Base-by-base conservation (phyloP, 2,888 invertebrate species). In the Phyto melanocephala region DNA sequence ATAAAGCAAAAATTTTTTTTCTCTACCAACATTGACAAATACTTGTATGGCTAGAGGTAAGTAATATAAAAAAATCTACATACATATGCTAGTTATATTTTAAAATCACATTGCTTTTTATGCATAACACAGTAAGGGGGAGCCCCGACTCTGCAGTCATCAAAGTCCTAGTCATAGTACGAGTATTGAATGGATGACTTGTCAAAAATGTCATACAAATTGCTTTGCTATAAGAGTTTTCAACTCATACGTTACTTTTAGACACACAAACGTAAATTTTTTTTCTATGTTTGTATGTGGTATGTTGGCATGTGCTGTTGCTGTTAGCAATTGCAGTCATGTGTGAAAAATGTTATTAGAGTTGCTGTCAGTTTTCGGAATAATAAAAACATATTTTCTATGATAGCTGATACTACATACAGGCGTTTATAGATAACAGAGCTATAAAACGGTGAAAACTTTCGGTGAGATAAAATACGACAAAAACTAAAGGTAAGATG, bases 201-300 rank as follows among this genome's bases (percentile, higher is more conserved):
- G 85, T 86, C 86, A 85, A 84, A 86, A 84, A 85, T 84, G 84
- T 86, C 86, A 85, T 81, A 82, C 78, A 86, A 86, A 84, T 83
- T 85, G 70, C 76, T 80, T 65, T 78, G 75, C 71, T 56, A 62
- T 40, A 75, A 75, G 75, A 78, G 78, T 33, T 74, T 67, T 62
- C 62, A 45, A 56, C 74, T 37, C 58, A 76, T 75, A 54, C 65
- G 20, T 63, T 72, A 58, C 45, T 67, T 50, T 70, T 33, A 13
- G 60, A 33, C 47, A 47, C 13, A 58, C 10, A 24, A 37, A 8
- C 22, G 11, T 50, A 47, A 33, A 8, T 20, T 42, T 45, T 11
- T 35, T 37, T 33, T 7, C 6, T 45, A 33, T 63, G 42, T 54
- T 35, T 45, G 63, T 22, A 58, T 50, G 65, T 50, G n/a, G 50